These are phyloP conservation scores for Aricia artaxerxes DNA, from an alignment of 2,888 invertebrate species.

Conservation along the genomic window DNA sequence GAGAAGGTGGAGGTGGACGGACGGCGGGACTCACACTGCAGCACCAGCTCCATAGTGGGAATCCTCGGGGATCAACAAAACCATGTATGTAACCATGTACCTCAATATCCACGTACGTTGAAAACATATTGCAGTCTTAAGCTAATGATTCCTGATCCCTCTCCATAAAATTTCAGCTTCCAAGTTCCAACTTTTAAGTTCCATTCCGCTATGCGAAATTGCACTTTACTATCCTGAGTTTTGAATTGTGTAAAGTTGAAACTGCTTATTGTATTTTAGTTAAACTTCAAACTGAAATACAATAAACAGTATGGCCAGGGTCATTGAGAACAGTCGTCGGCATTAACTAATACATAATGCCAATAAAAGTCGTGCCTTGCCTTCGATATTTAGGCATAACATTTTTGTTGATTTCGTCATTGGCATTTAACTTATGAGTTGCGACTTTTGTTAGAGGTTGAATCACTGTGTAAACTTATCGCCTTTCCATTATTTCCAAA, in stretches of 20 bases:
- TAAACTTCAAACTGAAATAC: background rate
- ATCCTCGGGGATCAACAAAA: slow-evolving; percentile 77
- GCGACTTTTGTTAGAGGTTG: background rate
- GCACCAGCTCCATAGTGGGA: slow-evolving; percentile 74
- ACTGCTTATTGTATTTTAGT: background rate
- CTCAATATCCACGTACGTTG: slow-evolving; percentile 5
- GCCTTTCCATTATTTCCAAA: background rate
- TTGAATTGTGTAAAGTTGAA: background rate
- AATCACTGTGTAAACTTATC: background rate
- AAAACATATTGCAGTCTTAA: slow-evolving; percentile 1
- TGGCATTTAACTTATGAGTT: slow-evolving; percentile 16
- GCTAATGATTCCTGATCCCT: background rate
- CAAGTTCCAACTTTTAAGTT: background rate
- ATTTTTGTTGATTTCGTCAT: slow-evolving; percentile 24
- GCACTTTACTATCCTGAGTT: background rate
- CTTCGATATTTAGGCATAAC: background rate
- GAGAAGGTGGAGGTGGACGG: slow-evolving; percentile 36
- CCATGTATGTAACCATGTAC: slow-evolving; percentile 66
- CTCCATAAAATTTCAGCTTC: background rate
- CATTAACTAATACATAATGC: slow-evolving; percentile 31
- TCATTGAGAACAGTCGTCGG: slow-evolving; percentile 1
- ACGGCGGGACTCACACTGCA: slow-evolving; percentile 65
- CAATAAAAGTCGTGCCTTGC: slow-evolving; percentile 13
- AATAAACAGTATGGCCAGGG: background rate
- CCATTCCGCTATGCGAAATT: no score